Evolutionary conservation across 2,888 invertebrate species (phyloP), one percentile per base, ranked within the genome.

Genomic region (Chymomyza caudatula): DNA sequence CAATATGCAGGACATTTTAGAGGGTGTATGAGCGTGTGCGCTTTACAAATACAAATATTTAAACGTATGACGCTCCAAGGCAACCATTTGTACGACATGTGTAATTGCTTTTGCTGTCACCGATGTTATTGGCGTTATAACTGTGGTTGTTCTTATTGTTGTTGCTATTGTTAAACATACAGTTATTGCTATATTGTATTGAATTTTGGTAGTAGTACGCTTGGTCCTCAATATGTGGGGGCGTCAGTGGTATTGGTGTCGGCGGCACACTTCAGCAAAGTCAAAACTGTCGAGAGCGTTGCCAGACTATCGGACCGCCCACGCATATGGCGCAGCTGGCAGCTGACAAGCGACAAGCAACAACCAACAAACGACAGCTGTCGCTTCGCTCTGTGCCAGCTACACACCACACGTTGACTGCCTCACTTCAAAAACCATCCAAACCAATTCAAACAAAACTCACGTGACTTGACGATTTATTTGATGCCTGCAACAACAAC

Each of bases 381-480:
- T 15, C 23, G 53, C 15, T 23, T 23, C n/a, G 58, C 54, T 20
- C 57, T 51, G 49, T 57, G 19, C 17, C 63, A 64, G 59, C 58
- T 43, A 42, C 19, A 29, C 43, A 13, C 25, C 4, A n/a, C n/a
- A 1, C n/a, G 15, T 6, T 5, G 2, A 1, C 44, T 15, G 3
- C 47, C 47, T 52, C 52, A 60, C 59, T 63, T 54, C 60, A 17
- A 47, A 17, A 47, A 15, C 66, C 74, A 73, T 76, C 74, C 81
- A 74, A 83, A 75, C 71, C 84, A 74, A 83, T 80, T 81, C 78
- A 78, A 78, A 76, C 57, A 66, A 49, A 37, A 64, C 79, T 82
- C 80, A 83, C 80, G 83, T 83, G 80, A 78, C 81, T 84, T 67
- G 22, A 78, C 81, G 78, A 81, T 84, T 81, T 78, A 81, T 77